Evolutionary conservation across 2,113 vertebrate genomes (phyloP), one percentile per base, ranked within the genome.

Genomic region (Syngnathus typhle): DNA sequence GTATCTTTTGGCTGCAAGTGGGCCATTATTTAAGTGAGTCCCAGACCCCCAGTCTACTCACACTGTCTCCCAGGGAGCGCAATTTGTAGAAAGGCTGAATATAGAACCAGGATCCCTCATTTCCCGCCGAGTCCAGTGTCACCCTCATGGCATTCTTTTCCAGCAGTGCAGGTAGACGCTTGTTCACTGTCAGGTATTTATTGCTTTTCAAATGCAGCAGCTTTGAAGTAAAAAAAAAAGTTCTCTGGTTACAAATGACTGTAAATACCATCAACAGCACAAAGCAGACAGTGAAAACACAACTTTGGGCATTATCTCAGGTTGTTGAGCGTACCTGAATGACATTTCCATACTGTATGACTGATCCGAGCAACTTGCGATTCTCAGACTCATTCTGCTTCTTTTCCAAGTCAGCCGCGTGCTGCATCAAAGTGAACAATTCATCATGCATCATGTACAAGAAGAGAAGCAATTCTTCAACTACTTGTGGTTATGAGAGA

Each of bases 91-190:
- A 99, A 0, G 97, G 97, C 68, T 99, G 96, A 56, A 99, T 98
- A 88, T 99, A 98, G 87, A 99, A 99, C 97, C 96, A 99, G 89
- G 97, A 99, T 0, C 97, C 97, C 71, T 99, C 97, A 0, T 99
- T 99, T 38, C 97, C 96, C 3, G 97, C 96, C 5, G 95, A 97
- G 21, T 99, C 96, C 91, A 99, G 76, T 0, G 96, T 98, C 72
- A 98, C 96, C 38, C 97, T 89, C 97, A 99, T 98, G 73, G 97
- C 97, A 7, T 99, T 99, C 90, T 99, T 99, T 92, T 99, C 97
- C 55, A 99, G 83, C 32, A 99, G 88, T 0, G 97, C 97, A 27
- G 97, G 97, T 6, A 99, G 92, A 44, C 97, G 92, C 89, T 99
- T 99, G 86, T 99, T 99, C 86, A 99, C 97, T 0, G 97, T 99